These are phyloP conservation scores for Scaptomyza hsui DNA, from an alignment of 1,140 invertebrate genomes.

Conservation along the genomic window DNA sequence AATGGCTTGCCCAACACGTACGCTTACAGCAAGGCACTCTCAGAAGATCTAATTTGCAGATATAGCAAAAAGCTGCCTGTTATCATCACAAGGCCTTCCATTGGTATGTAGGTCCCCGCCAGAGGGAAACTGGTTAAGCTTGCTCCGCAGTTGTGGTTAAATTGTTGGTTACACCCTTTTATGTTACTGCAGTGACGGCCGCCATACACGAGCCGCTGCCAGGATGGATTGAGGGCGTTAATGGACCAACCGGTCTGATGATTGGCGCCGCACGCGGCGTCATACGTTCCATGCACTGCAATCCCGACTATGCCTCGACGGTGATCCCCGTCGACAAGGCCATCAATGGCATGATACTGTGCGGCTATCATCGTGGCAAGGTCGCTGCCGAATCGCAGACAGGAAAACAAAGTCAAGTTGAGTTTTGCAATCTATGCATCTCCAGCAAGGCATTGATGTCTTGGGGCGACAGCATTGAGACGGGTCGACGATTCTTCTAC, in stretches of 20 bases:
- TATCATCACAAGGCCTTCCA: constrained; percentile 90
- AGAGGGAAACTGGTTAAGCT: constrained; percentile 12
- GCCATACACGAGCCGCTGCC: constrained; percentile 89
- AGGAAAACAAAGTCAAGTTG: constrained; percentile 60
- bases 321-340: constrained; percentile 93
- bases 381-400: constrained; percentile 69
- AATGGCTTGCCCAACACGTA: constrained; percentile 91
- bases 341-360: constrained; percentile 91
- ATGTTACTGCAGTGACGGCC: constrained; percentile 86
- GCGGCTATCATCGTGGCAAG: constrained; percentile 87
- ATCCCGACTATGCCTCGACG: constrained; percentile 87
- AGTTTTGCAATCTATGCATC: constrained; percentile 87
- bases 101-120: constrained; percentile 86
- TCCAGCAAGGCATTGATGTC: constrained; percentile 87
- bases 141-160: constrained; percentile 22
- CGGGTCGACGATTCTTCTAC: constrained; percentile 87
- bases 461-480: constrained; percentile 91
- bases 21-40: constrained; percentile 90
- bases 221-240: constrained; percentile 97
- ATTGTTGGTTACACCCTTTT: constrained; percentile 29
- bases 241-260: constrained; percentile 94
- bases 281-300: constrained; percentile 89
- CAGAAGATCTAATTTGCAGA: constrained; percentile 88
- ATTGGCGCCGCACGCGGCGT: constrained; percentile 93
- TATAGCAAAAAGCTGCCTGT: constrained; percentile 87